Base-by-base conservation (phyloP, 2,888 invertebrate genomes). In the Andrena trimmerana region DNA sequence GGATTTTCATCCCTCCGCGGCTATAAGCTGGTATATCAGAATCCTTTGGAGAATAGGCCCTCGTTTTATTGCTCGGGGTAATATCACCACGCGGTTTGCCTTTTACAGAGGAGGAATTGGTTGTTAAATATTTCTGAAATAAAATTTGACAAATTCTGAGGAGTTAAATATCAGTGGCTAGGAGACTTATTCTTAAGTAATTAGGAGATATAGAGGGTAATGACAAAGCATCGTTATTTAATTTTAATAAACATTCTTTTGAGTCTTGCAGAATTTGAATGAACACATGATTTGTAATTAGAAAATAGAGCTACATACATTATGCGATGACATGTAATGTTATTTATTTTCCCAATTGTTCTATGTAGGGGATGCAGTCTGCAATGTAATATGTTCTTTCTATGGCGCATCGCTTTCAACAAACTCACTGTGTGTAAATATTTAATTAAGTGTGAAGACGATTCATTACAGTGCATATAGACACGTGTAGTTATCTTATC, bases 11-110 rank as follows among this genome's bases (percentile, higher is more conserved):
- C 78, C 68, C 65, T 65, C 63, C 66, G 8, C 27, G 20, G 27
- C 60, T 76, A 74, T 74, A 68, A 72, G 69, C 71, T 13, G 67
- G 65, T 65, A 71, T 86, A 86, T 86, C 83, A 86, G 80, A 86
- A 86, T 80, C 73, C 77, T 77, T 83, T 75, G 59, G 65, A 54
- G 77, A 52, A 73, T 75, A 68, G 69, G 33, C 54, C 42, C 63
- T 54, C 48, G 83, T 79, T 68, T 63, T 57, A 31, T 66, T 60
- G 27, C 24, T 62, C 42, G 16, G 1, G 0, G 42, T 42, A 42
- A 42, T 42, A 42, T 42, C 42, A 16, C 42, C 42, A 5, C 42
- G 42, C 42, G 5, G 16, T 42, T 42, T 42, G 5, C 42, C 4
- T 16, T 16, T 42, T 42, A 5, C 42, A 16, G 42, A 42, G 5